Percentiles rank a stretch among this genome's conserved stretches.
Conservation (phyloP, 2,888 invertebrate species). For the Oegoconia quadripuncta region DNA sequence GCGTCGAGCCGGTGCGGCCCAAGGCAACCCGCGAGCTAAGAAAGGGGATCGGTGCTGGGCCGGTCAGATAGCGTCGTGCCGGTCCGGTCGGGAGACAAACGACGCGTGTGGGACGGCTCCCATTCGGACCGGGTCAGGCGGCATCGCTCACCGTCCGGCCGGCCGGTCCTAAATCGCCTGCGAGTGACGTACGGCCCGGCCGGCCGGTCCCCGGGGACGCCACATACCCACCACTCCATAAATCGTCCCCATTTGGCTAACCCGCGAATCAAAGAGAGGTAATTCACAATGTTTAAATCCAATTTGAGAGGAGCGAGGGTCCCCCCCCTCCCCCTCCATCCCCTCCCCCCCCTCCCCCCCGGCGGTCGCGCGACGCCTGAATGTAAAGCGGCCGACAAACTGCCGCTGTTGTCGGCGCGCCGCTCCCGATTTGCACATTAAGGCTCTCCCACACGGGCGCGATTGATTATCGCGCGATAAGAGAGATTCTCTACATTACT, state of each 20-base stretch:
- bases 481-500: no score
- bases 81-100: conserved; percentile 55
- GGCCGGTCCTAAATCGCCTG: conserved; percentile 47
- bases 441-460: neutral
- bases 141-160: conserved; percentile 35
- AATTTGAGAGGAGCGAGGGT: conserved; percentile 46
- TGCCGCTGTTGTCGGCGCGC: conserved; percentile 22
- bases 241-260: conserved; percentile 72
- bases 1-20: no score
- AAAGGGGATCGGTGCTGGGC: conserved; percentile 22
- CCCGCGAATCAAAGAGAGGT: conserved; percentile 74
- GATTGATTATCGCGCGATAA: no score
- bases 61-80: conserved; percentile 68
- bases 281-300: conserved; percentile 75
- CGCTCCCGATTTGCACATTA: neutral
- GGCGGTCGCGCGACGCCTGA: conserved; percentile 6
- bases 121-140: no score
- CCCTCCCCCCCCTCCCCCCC: conserved; percentile 1
- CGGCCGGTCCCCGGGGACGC: conserved; percentile 24
- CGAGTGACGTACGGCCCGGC: conserved; percentile 36
- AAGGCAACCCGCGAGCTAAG: neutral
- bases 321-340: conserved; percentile 27
- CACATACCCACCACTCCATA: conserved; percentile 55
- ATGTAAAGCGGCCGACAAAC: conserved; percentile 23
- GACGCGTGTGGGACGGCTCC: conserved; percentile 35